phyloP scores from a whole-genome alignment of 2,113 vertebrate species.

The Arothron firmamentum region DNA sequence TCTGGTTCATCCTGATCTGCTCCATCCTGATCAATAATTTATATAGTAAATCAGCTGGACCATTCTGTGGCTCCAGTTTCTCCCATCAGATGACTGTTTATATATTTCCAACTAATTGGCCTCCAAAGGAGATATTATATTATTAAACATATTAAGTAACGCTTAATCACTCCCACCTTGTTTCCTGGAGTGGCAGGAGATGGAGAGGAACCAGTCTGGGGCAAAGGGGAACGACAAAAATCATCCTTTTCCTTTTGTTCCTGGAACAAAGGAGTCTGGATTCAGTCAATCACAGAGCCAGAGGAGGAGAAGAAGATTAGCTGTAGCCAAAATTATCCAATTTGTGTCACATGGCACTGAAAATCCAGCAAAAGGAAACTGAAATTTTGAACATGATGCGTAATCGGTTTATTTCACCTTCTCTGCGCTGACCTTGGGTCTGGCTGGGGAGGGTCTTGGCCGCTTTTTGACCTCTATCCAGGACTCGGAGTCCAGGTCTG shows the following conservation, averaged over 20 bases:
- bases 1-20: constrained; percentile 92
- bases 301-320: neutral
- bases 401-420: constrained; percentile 23
- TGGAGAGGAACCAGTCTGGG: constrained; percentile 49
- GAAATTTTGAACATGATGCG: neutral
- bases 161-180: constrained; percentile 41
- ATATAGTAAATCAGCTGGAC: neutral
- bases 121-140: no score
- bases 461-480: constrained; percentile 99
- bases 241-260: constrained; percentile 73
- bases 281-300: constrained; percentile 22
- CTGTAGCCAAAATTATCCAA: neutral
- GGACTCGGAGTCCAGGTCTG: constrained; percentile 93
- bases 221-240: constrained; percentile 52
- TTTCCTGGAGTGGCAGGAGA: constrained; percentile 26
- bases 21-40: constrained; percentile 35
- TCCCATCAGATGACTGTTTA: no score
- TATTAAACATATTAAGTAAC: no score
- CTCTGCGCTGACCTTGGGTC: constrained; percentile 78
- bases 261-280: constrained; percentile 65
- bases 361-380: neutral
- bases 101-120: no score
- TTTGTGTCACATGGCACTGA: neutral
- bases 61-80: no score
- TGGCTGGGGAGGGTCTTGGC: constrained; percentile 87